phyloP scores from a whole-genome alignment of 1,140 invertebrate species.

The Plutomurus gul region DNA sequence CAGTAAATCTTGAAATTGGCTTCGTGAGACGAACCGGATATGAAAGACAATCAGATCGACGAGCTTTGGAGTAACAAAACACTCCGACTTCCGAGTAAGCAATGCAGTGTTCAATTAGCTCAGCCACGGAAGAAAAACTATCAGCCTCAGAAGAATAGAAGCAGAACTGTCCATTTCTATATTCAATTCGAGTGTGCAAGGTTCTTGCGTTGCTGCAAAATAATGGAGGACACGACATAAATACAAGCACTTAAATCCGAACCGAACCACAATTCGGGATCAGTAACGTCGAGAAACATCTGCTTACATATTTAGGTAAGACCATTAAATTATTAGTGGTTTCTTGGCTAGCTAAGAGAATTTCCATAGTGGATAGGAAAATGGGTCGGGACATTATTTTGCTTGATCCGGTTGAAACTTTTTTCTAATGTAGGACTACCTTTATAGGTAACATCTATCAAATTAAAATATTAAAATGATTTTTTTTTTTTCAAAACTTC shows the following conservation, averaged over 20 bases:
- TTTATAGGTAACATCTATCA: too few relatives aligned
- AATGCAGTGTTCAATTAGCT: constrained; percentile 73
- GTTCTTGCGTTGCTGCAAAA: constrained; percentile 71
- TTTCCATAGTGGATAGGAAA: too few relatives aligned
- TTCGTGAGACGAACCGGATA: constrained; percentile 75
- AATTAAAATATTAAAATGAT: too few relatives aligned
- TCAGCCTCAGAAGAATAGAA: constrained; percentile 69
- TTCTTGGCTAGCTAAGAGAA: too few relatives aligned
- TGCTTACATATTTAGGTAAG: too few relatives aligned
- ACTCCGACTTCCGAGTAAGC: constrained; percentile 69
- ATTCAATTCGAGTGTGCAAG: constrained; percentile 72
- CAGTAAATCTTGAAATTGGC: constrained; percentile 74
- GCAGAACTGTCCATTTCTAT: constrained; percentile 69
- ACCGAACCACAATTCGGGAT: neutral
- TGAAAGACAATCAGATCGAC: constrained; percentile 68
- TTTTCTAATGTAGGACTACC: too few relatives aligned
- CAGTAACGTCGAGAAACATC: too few relatives aligned
- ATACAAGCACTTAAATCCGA: neutral
- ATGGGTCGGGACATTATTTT: too few relatives aligned
- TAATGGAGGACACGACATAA: neutral
- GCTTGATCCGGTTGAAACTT: too few relatives aligned
- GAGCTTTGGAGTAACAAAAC: constrained; percentile 73
- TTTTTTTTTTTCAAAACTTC: too few relatives aligned
- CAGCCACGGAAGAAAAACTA: constrained; percentile 69
- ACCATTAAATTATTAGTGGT: too few relatives aligned